phyloP scores from a whole-genome alignment of 2,888 invertebrate species.

The Copidosoma aretas region DNA sequence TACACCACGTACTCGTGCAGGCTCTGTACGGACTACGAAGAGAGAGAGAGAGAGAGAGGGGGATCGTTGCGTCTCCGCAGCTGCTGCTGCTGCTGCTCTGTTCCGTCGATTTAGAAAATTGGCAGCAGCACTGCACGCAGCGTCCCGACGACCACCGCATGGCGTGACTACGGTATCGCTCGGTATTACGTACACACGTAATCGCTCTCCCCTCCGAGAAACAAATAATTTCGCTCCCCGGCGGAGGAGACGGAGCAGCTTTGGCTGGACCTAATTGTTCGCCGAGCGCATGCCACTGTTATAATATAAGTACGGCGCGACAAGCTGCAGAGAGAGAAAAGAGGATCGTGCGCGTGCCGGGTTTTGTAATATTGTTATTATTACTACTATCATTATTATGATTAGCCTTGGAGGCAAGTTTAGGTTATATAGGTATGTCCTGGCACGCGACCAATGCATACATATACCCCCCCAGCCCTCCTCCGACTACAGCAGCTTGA shows the following conservation, averaged over 20 bases:
- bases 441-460: too few species aligned
- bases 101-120: conserved; percentile 55
- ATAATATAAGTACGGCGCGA: too few species aligned
- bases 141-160: conserved; percentile 50
- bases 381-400: too few species aligned
- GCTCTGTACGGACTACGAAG: conserved; percentile 1
- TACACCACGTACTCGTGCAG: conserved; percentile 1
- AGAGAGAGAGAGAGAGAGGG: background rate
- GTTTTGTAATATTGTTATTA: too few species aligned
- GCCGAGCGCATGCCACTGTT: background rate
- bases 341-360: too few species aligned
- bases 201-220: background rate
- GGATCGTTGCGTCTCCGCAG: conserved; percentile 39
- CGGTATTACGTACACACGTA: background rate
- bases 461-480: too few species aligned
- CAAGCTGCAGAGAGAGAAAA: too few species aligned
- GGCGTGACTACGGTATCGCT: background rate
- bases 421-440: too few species aligned
- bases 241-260: background rate
- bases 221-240: background rate
- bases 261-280: background rate
- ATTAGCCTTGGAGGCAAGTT: too few species aligned
- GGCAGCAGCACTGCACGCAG: conserved; percentile 39
- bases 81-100: conserved; percentile 33
- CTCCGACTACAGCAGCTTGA: too few species aligned